Base-by-base conservation (phyloP, 2,888 invertebrate species). In the Schizotus pectinicornis region DNA sequence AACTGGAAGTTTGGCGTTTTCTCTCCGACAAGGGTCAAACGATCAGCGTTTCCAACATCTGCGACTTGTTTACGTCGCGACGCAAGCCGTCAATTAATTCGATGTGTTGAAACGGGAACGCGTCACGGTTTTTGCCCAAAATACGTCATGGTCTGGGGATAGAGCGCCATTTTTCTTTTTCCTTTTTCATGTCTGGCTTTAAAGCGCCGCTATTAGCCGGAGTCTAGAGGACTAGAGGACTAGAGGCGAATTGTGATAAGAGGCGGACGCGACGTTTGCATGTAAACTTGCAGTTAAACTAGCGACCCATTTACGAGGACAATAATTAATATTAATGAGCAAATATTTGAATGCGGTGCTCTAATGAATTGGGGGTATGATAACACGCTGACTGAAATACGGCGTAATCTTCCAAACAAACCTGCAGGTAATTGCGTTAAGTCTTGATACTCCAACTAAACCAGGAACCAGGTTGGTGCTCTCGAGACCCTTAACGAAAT, bases 241-340 rank as follows among this genome's bases (percentile, higher is more conserved):
- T 22, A 22, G 22, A 22, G 22, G 22, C 22, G 5, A 22, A 22
- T 22, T 22, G 22, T 22, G 22, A 22, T 22, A 22, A 5, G 22
- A 22, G 22, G 22, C 22, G 5, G 22, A 22, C 22, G 22, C 22
- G 33, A 33, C 13, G 30, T 7, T 47, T 22, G 39, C 37, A 31
- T 9, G 22, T 38, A 35, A 47, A 47, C 36, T 41, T 9, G 34
- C 34, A 38, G 33, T 42, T 31, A 32, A 50, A 12, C 41, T n/a
- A 34, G 13, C 9, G 11, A 13, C n/a, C n/a, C 6, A 35, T 9
- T 35, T 9, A 35, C 11, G 11, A 35, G 6, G 12, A 14, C 41
- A 32, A n/a, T n/a, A n/a, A 49, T 43, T 52, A 52, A 52, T 52
- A 52, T 52, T 52, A 52, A 52, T 52, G 43, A 43, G 52, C 30